phyloP scores from a whole-genome alignment of 2,888 invertebrate genomes.

The Cepaea hortensis region DNA sequence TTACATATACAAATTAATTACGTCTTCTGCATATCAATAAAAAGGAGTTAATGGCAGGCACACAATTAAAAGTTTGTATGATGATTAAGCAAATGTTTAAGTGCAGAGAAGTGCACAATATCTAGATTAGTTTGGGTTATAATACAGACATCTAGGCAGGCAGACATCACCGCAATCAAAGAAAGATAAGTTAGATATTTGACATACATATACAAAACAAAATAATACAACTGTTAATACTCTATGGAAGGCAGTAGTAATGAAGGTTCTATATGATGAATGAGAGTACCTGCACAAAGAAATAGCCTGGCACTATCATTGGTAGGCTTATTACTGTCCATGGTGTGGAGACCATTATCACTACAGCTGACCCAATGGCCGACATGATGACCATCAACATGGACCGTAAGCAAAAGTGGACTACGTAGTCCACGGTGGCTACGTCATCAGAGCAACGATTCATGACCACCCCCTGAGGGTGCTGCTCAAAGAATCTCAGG shows the following conservation, averaged over 20 bases:
- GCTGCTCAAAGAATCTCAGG: constrained; percentile 69
- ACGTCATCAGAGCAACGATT: constrained; percentile 74
- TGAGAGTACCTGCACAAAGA: constrained; percentile 67
- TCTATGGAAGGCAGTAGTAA: background rate
- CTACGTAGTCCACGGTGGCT: constrained; percentile 66
- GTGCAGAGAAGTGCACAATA: background rate
- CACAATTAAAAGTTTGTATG: background rate
- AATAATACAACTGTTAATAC: no score
- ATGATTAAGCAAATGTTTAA: background rate
- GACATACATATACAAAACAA: no score
- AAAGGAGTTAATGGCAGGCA: background rate
- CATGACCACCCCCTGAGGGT: constrained; percentile 76
- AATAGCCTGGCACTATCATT: constrained; percentile 63
- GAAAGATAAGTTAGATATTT: no score
- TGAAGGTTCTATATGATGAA: background rate
- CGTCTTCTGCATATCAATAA: background rate
- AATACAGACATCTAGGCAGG: background rate
- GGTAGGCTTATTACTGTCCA: constrained; percentile 59
- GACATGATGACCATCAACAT: constrained; percentile 67
- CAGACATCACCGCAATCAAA: no score
- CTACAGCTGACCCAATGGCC: constrained; percentile 56
- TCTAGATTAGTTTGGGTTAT: background rate
- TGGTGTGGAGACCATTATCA: constrained; percentile 64
- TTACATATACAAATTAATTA: no score
- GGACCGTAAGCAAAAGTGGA: constrained; percentile 71